Evolutionary conservation across 2,888 invertebrate genomes (phyloP), one percentile per base, ranked within the genome.

Genomic region (Shargacucullia verbasci): DNA sequence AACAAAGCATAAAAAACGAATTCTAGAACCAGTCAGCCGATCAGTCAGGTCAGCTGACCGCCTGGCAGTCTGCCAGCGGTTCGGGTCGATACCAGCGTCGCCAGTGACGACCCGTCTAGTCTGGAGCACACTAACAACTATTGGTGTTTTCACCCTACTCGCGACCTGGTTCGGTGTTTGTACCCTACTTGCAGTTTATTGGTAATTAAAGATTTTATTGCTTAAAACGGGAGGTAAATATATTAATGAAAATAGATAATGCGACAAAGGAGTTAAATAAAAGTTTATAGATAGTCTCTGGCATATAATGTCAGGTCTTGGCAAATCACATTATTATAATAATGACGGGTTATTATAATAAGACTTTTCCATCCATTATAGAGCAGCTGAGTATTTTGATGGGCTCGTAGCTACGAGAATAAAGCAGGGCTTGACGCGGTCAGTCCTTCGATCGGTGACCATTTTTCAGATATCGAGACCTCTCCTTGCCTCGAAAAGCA

Each of bases 31-130:
- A 48, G 38, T 41, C 49, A 53, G 15, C 34, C 37, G 59, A 60
- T 60, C 78, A 71, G 78, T 61, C 34, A 34, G 59, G 59, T 60
- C 78, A 71, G 78, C 64, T 74, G 75, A 49, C 55, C 43, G 57
- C 8, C 53, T 79, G 80, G 80, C 76, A 40, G 47, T 39, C 35
- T 44, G 78, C 78, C 78, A 77, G 53, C n/a, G 14, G 52, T 27
- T 29, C 40, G 59, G 78, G 68, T 79, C 80, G 72, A 78, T 78
- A 78, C 39, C 27, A 27, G 52, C 44, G 46, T 15, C 47, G 55
- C 50, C 52, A 53, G 48, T 45, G 54, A 27, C 60, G 47, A 59
- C 54, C 54, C 62, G 48, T 61, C 61, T 57, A 55, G 78, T 65
- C 73, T 73, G 27, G 57, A 39, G 5, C 39, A 50, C 41, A 40